These are phyloP conservation scores for Odocoileus hemionus DNA, from an alignment of 2,113 vertebrate species.

Conservation along the genomic window DNA sequence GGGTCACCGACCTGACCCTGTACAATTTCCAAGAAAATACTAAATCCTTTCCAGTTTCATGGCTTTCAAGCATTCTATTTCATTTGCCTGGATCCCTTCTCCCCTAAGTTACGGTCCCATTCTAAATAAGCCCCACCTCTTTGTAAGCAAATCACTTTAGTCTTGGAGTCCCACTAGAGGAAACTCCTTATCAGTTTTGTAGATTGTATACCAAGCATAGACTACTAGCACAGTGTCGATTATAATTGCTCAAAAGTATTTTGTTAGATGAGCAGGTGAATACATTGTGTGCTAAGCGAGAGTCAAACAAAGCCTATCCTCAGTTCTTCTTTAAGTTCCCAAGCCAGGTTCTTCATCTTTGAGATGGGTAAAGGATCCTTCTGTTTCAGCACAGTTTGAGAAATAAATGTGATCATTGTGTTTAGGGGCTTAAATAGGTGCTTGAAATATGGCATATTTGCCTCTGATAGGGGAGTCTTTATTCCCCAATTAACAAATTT, in stretches of 20 bases:
- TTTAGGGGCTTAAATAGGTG: not conserved
- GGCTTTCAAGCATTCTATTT: not conserved
- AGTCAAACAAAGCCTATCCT: not conserved
- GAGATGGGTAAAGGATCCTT: not conserved
- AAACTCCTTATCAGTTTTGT: not conserved
- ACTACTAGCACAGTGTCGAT: fast-evolving
- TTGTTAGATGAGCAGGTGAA: not conserved
- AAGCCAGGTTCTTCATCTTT: not conserved
- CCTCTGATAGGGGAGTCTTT: not conserved
- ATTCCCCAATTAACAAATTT: not conserved
- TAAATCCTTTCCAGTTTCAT: not conserved
- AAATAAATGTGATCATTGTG: not conserved
- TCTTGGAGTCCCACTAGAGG: not conserved
- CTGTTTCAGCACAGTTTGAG: not conserved
- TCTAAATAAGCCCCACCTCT: not conserved
- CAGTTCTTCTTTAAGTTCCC: not conserved
- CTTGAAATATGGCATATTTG: not conserved
- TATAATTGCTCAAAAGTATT: not conserved
- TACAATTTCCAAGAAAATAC: not conserved
- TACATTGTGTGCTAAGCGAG: not conserved
- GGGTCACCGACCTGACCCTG: not conserved
- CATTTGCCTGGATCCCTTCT: not conserved
- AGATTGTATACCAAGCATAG: not conserved
- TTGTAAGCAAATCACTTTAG: not conserved
- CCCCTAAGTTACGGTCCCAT: not conserved